A percentile compares a stretch with the other conserved stretches of the same genome.
Conservation (phyloP, 2,797 vertebrate genomes). For the Poecilia picta region DNA sequence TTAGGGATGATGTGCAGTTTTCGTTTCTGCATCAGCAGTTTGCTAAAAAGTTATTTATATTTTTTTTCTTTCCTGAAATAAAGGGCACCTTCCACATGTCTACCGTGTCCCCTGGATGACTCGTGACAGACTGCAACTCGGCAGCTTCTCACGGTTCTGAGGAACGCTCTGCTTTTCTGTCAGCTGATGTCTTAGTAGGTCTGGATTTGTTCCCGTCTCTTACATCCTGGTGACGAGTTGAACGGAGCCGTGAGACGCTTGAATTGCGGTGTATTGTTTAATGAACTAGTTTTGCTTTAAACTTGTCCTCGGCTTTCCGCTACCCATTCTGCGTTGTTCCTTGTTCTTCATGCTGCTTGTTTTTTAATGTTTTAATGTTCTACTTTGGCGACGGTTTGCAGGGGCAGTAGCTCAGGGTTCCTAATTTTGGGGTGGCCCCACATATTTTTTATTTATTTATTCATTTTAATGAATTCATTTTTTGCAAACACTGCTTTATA, state of each 20-base stretch:
- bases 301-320: not conserved
- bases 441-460: too few species aligned
- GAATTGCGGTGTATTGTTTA: not conserved
- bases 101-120: not conserved
- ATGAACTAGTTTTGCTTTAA: not conserved
- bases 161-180: not conserved
- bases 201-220: not conserved
- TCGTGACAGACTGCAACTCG: not conserved
- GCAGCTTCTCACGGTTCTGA: not conserved
- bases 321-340: not conserved
- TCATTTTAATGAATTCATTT: too few species aligned
- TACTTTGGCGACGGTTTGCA: too few species aligned
- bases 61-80: not conserved
- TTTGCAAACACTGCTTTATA: too few species aligned
- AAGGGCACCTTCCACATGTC: not conserved
- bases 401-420: too few species aligned
- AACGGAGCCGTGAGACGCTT: not conserved
- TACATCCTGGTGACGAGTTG: not conserved
- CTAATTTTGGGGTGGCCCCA: too few species aligned
- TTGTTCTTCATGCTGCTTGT: not conserved
- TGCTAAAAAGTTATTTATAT: not conserved
- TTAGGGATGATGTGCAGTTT: not conserved
- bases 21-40: not conserved
- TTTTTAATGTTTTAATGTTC: not conserved
- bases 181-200: not conserved